Percentiles rank a stretch among this genome's conserved stretches.
Evolutionary conservation across 1,140 invertebrate species (phyloP).

Genomic region (Zaprionus vittiger): DNA sequence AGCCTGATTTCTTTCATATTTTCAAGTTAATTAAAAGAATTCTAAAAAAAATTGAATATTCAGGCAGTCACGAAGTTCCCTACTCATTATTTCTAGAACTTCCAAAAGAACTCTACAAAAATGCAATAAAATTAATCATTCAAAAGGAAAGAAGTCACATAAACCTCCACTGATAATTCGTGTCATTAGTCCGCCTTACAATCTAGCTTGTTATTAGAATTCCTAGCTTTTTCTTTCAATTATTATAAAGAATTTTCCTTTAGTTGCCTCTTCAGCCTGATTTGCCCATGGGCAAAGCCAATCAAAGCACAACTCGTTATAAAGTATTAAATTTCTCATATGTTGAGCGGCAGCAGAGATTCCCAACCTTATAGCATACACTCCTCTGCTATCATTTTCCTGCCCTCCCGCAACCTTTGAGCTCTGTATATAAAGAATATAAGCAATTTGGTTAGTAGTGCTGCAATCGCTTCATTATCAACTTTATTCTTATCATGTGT

Average conservation of each 20-base stretch:
- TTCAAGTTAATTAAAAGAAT: too few species aligned
- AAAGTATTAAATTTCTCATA: constrained; percentile 20
- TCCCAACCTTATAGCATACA: background rate
- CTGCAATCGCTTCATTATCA: constrained; percentile 46
- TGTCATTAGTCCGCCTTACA: too few species aligned
- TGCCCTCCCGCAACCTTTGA: background rate
- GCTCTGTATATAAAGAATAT: constrained; percentile 17
- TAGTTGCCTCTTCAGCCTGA: background rate
- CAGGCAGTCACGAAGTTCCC: too few species aligned
- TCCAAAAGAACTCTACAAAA: too few species aligned
- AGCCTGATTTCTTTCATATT: too few species aligned
- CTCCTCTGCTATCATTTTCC: background rate
- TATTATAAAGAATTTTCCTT: background rate
- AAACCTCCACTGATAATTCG: too few species aligned
- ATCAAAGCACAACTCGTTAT: constrained; percentile 8
- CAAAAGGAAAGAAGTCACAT: too few species aligned
- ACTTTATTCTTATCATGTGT: constrained; percentile 34
- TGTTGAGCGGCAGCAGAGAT: background rate
- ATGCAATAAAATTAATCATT: too few species aligned
- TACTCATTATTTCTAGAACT: too few species aligned
- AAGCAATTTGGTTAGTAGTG: constrained; percentile 27
- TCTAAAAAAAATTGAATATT: too few species aligned
- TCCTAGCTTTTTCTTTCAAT: background rate
- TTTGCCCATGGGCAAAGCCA: constrained; percentile 8
- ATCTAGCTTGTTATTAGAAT: too few species aligned